A percentile compares a stretch with the other conserved stretches of the same genome.
Evolutionary conservation across 2,888 invertebrate species (phyloP).

Genomic region (Gymnoscelis rufifasciata): DNA sequence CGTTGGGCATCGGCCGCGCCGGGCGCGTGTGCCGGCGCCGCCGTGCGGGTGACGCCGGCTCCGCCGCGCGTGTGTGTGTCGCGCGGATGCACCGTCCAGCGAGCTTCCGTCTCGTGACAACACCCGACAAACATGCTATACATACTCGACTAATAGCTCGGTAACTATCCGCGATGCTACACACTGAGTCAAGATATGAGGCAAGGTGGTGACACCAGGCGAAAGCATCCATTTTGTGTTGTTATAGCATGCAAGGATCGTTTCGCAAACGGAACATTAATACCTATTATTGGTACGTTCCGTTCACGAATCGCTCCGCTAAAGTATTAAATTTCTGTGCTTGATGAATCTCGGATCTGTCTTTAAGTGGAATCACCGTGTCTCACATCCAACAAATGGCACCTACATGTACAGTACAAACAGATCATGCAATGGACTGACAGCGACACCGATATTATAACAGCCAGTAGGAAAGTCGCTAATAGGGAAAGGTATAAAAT

Average conservation of each 20-base stretch:
- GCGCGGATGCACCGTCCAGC: conserved; percentile 51
- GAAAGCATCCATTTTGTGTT: conserved; percentile 52
- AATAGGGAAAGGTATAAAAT: conserved; percentile 79
- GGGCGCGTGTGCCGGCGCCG: neutral
- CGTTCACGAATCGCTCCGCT: conserved; percentile 49
- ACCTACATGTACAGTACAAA: conserved; percentile 33
- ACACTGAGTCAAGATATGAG: conserved; percentile 15
- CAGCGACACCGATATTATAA: conserved; percentile 56
- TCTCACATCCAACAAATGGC: conserved; percentile 54
- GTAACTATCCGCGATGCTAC: conserved; percentile 14
- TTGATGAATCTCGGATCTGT: conserved; percentile 60
- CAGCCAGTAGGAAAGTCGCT: conserved; percentile 47
- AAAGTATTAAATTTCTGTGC: conserved; percentile 57
- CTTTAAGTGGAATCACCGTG: conserved; percentile 49
- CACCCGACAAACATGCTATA: conserved; percentile 24
- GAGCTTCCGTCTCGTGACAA: conserved; percentile 50
- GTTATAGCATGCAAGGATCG: conserved; percentile 63
- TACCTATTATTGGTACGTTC: conserved; percentile 33
- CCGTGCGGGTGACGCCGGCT: conserved; percentile 65
- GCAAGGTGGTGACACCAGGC: conserved; percentile 44
- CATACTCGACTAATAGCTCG: conserved; percentile 10
- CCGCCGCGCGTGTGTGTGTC: conserved; percentile 73
- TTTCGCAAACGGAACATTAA: conserved; percentile 44
- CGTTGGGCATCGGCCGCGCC: neutral
- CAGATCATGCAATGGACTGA: conserved; percentile 66